Evolutionary conservation across 2,888 invertebrate species (phyloP), one percentile per base, ranked within the genome.

Genomic region (Harmothoe impar): DNA sequence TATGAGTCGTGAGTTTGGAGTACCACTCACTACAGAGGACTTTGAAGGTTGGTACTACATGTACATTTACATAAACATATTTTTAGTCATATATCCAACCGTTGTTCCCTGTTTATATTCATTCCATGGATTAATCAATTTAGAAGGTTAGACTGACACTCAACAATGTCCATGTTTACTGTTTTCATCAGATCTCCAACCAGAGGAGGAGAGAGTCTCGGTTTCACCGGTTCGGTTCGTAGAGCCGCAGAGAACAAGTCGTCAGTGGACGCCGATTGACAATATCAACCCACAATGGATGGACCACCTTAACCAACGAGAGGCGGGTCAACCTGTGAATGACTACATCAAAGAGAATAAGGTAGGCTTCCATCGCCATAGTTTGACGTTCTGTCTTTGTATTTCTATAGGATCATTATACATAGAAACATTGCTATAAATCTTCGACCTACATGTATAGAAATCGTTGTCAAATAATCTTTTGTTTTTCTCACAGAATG

Each of bases 1-100:
- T 3, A 94, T 96, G 95, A 96, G 95, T 92, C 94, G 94, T 91
- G 95, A 96, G 91, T 95, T 95, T 94, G 95, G 95, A 43, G 94
- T 95, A 0, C 95, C 95, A 5, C 93, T 95, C 62, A 95, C 95
- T 12, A 94, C 94, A 62, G 94, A 94, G 89, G 95, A 95, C 91
- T 93, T 95, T 92, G 94, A 94, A 93, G 95, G 95, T 95, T 91
- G 84, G 29, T 85, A 88, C 0, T 78, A 62, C 25, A 31, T 31
- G 77, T 7, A 77, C 3, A 62, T n/a, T 20, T 62, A 10, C 43
- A 7, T 10, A 43, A 43, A 43, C 43, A n/a, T n/a, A n/a, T n/a
- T n/a, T n/a, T n/a, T n/a, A n/a, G n/a, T n/a, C n/a, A n/a, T 52
- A 52, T 52, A 52, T 17, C 54, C 54, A 52, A 52, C 54, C 17